These are phyloP conservation scores for Meleagris gallopavo DNA, from an alignment of 2,113 vertebrate species.

Conservation along the genomic window DNA sequence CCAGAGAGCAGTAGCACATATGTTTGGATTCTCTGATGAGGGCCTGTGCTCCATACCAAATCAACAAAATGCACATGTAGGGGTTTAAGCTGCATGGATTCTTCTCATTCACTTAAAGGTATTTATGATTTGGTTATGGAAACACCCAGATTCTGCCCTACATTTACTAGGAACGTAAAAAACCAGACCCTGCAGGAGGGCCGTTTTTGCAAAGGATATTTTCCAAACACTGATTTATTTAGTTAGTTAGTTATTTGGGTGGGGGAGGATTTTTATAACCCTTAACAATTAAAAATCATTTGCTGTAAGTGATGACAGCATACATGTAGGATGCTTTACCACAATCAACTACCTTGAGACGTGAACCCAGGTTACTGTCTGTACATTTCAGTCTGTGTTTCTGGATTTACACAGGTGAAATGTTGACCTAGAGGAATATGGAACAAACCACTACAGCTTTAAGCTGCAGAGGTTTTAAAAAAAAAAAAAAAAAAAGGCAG, in stretches of 20 bases:
- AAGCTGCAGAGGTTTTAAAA: conserved; percentile 75
- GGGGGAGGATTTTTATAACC: neutral
- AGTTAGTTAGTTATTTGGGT: neutral
- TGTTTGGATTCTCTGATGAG: neutral
- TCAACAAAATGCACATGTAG: neutral
- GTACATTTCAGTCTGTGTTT: conserved; percentile 65
- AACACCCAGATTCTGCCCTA: neutral
- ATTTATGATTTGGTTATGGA: neutral
- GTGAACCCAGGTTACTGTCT: conserved; percentile 67
- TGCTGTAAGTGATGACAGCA: conserved; percentile 62
- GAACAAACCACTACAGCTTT: conserved; percentile 80
- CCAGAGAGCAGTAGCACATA: neutral
- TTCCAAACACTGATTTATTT: neutral
- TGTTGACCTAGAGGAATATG: conserved; percentile 76
- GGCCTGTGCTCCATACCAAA: neutral
- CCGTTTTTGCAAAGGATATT: neutral
- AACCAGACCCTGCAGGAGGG: neutral
- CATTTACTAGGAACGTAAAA: neutral
- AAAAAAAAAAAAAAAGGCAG: conserved; percentile 72
- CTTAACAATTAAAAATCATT: conserved; percentile 65
- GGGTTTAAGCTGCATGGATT: neutral
- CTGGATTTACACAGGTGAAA: conserved; percentile 79
- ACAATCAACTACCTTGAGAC: conserved; percentile 30
- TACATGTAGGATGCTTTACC: conserved; percentile 15
- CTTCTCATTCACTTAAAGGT: neutral